Percentiles rank a stretch among this genome's conserved stretches.
These are phyloP conservation scores for Pheosia gnoma DNA, from an alignment of 2,888 invertebrate species.

Conservation along the genomic window DNA sequence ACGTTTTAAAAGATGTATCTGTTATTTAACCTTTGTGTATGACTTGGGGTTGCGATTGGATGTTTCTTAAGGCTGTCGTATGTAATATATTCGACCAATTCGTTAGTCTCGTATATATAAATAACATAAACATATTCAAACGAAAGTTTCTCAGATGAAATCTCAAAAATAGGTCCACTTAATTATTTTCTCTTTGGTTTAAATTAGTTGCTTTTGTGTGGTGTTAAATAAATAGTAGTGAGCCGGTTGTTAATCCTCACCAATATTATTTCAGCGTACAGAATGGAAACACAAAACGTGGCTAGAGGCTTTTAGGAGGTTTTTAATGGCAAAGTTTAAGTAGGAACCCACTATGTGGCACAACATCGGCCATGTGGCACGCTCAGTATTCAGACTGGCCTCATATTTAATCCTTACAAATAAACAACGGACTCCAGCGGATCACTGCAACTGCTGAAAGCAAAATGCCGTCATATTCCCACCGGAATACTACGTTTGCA, in stretches of 20 bases:
- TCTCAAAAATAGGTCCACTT: not conserved
- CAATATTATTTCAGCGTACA: conserved; percentile 63
- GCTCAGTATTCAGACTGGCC: conserved; percentile 57
- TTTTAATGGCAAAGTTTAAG: conserved; percentile 77
- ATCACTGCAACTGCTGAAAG: conserved; percentile 67
- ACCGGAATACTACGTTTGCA: conserved; percentile 37
- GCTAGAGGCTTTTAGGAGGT: conserved; percentile 64
- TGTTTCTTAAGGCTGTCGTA: not conserved
- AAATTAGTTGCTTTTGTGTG: not conserved
- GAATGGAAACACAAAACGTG: conserved; percentile 60
- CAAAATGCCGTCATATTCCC: conserved; percentile 43
- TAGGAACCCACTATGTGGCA: conserved; percentile 45
- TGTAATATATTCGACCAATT: not conserved
- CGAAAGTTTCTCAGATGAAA: not conserved
- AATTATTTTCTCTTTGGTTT: not conserved
- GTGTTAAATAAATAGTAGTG: conserved; percentile 30
- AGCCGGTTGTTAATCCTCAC: conserved; percentile 43
- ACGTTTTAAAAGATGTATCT: not conserved
- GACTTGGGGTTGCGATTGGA: not conserved
- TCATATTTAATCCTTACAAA: conserved; percentile 70
- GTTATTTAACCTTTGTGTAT: not conserved
- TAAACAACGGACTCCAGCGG: conserved; percentile 62
- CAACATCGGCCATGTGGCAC: conserved; percentile 38
- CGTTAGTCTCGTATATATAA: not conserved
- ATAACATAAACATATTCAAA: not conserved